A percentile compares a stretch with the other conserved stretches of the same genome.
Conservation (phyloP, 2,888 invertebrate genomes). For the Theodoxus fluviatilis region DNA sequence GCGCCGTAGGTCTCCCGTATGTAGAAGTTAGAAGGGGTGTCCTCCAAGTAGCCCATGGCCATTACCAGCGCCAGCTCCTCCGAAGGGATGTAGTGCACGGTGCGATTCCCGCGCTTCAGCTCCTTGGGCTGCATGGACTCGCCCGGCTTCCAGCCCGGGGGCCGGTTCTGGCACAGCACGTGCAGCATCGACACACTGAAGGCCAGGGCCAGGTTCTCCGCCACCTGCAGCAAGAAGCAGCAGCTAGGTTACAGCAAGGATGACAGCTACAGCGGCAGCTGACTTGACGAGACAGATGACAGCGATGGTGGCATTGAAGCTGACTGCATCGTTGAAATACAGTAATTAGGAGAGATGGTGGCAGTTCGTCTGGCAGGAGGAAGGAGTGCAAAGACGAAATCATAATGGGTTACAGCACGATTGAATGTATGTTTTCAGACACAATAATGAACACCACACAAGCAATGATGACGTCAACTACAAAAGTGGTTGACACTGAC, state of each 20-base stretch:
- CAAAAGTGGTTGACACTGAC: too few species aligned
- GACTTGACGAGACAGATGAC: too few species aligned
- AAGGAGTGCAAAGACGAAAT: background rate
- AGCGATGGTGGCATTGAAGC: too few species aligned
- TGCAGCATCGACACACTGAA: conserved; percentile 68
- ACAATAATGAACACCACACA: too few species aligned
- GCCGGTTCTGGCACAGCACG: conserved; percentile 68
- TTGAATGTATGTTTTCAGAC: too few species aligned
- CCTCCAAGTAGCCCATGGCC: conserved; percentile 65
- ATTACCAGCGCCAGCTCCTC: conserved; percentile 62
- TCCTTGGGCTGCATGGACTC: conserved; percentile 25
- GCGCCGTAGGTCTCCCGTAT: too few species aligned
- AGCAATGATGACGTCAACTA: too few species aligned
- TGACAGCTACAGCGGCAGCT: too few species aligned
- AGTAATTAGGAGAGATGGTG: background rate
- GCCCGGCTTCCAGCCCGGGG: conserved; percentile 35
- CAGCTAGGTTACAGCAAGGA: too few species aligned
- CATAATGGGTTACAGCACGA: too few species aligned
- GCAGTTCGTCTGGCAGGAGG: background rate
- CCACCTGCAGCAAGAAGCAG: too few species aligned
- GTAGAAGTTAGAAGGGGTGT: conserved; percentile 58
- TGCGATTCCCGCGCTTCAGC: conserved; percentile 33
- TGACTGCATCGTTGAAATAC: too few species aligned
- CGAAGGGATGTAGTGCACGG: conserved; percentile 47
- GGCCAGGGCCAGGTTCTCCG: conserved; percentile 66